Conservation (phyloP, 2,113 vertebrate genomes). For the Cololabis saira region DNA sequence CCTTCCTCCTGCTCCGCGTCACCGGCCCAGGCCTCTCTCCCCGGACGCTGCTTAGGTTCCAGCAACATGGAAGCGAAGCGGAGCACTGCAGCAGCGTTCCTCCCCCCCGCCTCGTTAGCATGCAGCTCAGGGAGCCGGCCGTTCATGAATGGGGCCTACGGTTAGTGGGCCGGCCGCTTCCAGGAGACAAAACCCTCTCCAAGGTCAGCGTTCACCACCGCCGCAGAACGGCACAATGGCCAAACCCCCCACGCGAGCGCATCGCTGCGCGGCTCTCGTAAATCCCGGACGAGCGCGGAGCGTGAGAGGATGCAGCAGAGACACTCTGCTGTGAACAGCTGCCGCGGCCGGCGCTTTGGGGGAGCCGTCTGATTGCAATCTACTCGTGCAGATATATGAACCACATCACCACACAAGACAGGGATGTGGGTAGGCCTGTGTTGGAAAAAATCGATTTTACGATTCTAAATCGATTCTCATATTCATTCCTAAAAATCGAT, state of each 20-base stretch:
- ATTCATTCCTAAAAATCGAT: too few relatives aligned
- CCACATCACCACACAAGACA: slow-evolving; percentile 2
- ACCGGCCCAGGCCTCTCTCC: slow-evolving; percentile 25
- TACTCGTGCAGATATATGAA: slow-evolving; percentile 22
- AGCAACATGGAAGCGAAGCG: slow-evolving; percentile 48
- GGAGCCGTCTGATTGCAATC: slow-evolving; percentile 5
- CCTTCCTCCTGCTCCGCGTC: not conserved
- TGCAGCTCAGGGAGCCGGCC: slow-evolving; percentile 59
- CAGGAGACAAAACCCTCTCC: slow-evolving; percentile 55
- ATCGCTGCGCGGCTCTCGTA: not conserved
- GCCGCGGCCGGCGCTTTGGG: not conserved
- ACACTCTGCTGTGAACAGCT: not conserved
- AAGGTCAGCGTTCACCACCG: slow-evolving; percentile 62
- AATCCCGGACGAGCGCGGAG: not conserved
- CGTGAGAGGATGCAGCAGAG: not conserved
- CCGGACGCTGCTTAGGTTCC: slow-evolving; percentile 2
- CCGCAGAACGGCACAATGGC: slow-evolving; percentile 36
- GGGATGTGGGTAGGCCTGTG: too few relatives aligned
- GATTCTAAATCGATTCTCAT: too few relatives aligned
- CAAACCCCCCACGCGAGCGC: slow-evolving; percentile 10
- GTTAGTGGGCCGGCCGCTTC: slow-evolving; percentile 46
- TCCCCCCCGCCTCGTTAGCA: slow-evolving; percentile 50
- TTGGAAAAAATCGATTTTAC: too few relatives aligned
- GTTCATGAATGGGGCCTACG: slow-evolving; percentile 70
- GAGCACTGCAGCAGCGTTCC: slow-evolving; percentile 51